Percentiles rank a stretch among this genome's conserved stretches.
phyloP scores from a whole-genome alignment of 2,888 invertebrate genomes.

The Lasioglossum morio region DNA sequence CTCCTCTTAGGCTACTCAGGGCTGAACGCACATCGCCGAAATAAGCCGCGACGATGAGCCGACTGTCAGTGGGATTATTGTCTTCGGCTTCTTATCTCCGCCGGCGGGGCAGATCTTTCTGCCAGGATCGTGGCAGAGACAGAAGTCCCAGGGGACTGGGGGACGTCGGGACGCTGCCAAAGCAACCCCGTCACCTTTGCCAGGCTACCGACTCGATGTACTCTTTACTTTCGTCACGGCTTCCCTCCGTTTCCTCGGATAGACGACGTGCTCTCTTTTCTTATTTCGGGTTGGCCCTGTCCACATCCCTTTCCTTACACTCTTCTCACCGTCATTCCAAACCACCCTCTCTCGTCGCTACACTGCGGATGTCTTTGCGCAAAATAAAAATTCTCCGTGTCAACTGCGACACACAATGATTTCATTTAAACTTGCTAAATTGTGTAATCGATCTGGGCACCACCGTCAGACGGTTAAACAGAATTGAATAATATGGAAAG shows the following conservation, averaged over 20 bases:
- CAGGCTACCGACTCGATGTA: conserved; percentile 56
- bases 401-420: not conserved
- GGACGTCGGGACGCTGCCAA: conserved; percentile 73
- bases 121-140: conserved; percentile 64
- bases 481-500: no score
- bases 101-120: conserved; percentile 69
- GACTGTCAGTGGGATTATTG: conserved; percentile 84
- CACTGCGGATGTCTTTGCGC: not conserved
- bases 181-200: conserved; percentile 74
- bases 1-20: conserved; percentile 67
- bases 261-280: conserved; percentile 18
- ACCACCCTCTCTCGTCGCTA: conserved; percentile 16
- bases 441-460: no score
- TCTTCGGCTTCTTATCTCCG: conserved; percentile 83
- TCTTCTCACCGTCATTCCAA: not conserved
- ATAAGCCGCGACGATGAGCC: conserved; percentile 81
- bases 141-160: conserved; percentile 75
- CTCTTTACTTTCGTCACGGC: conserved; percentile 19
- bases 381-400: not conserved
- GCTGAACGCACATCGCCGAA: conserved; percentile 63
- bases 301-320: not conserved
- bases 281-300: conserved; percentile 6
- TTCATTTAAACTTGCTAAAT: no score
- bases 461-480: no score
- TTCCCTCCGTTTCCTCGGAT: conserved; percentile 34